Base-by-base conservation (phyloP, 2,888 invertebrate species). In the Meteorus cinctellus region DNA sequence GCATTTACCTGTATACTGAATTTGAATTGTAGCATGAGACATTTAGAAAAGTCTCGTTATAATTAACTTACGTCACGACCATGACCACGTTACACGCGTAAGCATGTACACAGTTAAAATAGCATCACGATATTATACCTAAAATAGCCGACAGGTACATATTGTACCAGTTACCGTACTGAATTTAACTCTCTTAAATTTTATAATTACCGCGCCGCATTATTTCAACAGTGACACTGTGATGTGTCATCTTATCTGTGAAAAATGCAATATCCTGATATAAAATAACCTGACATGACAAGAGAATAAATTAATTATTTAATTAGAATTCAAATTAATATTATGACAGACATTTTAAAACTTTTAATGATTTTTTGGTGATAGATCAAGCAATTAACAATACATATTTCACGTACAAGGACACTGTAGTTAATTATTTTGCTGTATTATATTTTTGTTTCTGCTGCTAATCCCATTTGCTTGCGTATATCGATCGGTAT, bases 341-440 rank as follows among this genome's bases (percentile, higher is more conserved):
- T 41, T 41, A 12, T 41, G 8, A 41, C 8, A 8, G 5, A 6
- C 41, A 41, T 12, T 8, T 41, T 41, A 2, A 41, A 12, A 41
- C 41, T 41, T 41, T 41, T 10, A 8, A 12, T 41, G 41, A 41
- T 12, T 10, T 41, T 41, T 12, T 10, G 2, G 41, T 41, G 12
- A 34, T 34, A 34, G 4, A 34, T 34, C 8, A 8, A 4, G 34
- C 34, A 34, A 34, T 34, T 34, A 34, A 8, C 8, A 14, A 45
- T 45, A 45, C 14, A 45, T 45, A 45, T 55, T 10, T 90, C 80
- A 80, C 91, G 90, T 0, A 96, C 93, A 0, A 96, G 84, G 1
- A 96, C 97, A 1, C 93, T 91, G 82, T 96, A 97, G 87, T 97
- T 96, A 62, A 97, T 91, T n/a, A 97, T 90, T 0, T 95, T 91